Evolutionary conservation across 2,888 invertebrate genomes (phyloP).

Genomic region (Dorcus parallelipipedus): DNA sequence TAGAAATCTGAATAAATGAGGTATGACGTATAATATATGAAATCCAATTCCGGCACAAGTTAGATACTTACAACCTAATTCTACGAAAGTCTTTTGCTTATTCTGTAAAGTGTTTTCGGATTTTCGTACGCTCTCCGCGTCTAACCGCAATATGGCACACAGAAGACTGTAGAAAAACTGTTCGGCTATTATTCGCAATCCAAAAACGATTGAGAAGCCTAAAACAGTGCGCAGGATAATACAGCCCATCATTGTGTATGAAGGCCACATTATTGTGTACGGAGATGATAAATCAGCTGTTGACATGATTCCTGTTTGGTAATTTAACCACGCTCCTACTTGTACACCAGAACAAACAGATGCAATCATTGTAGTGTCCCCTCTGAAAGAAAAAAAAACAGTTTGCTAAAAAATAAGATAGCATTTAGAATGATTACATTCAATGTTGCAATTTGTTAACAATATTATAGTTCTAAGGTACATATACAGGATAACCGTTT

Average conservation of each 20-base stretch:
- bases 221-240: conserved; percentile 67
- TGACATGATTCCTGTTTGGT: conserved; percentile 70
- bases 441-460: too few relatives aligned
- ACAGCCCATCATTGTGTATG: conserved; percentile 66
- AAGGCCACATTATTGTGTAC: conserved; percentile 77
- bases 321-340: conserved; percentile 81
- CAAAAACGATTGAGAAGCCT: conserved; percentile 72
- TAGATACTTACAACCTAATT: conserved; percentile 79
- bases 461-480: too few relatives aligned
- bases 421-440: too few relatives aligned
- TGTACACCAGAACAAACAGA: conserved; percentile 78
- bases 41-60: conserved; percentile 78
- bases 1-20: conserved; percentile 71
- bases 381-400: conserved; percentile 55
- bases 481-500: too few relatives aligned
- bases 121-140: conserved; percentile 63
- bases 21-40: conserved; percentile 72
- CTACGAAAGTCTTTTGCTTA: conserved; percentile 71
- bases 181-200: conserved; percentile 67
- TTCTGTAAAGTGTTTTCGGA: conserved; percentile 65
- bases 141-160: conserved; percentile 66
- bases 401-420: background rate
- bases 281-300: conserved; percentile 58
- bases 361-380: conserved; percentile 85
- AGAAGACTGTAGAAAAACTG: conserved; percentile 65